Percentiles rank a stretch among this genome's conserved stretches.
These are phyloP conservation scores for Centruroides sculpturatus DNA, from an alignment of 1,140 invertebrate species.

Conservation along the genomic window DNA sequence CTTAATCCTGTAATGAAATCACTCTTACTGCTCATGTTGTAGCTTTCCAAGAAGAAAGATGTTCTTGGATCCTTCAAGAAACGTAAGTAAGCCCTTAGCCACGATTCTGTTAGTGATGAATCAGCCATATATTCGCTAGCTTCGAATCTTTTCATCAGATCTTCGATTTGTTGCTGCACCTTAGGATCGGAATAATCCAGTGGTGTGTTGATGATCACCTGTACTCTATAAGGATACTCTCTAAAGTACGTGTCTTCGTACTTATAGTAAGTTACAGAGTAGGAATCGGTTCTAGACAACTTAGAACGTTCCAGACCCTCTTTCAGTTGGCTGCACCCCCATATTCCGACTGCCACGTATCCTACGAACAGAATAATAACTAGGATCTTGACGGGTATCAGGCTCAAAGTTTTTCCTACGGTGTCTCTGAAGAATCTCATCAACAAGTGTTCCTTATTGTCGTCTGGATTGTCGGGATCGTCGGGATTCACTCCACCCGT, in stretches of 20 bases:
- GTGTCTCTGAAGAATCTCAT: constrained; percentile 79
- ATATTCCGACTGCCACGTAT: constrained; percentile 69
- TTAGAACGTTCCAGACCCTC: constrained; percentile 76
- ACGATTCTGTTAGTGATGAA: constrained; percentile 72
- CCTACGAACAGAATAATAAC: constrained; percentile 60
- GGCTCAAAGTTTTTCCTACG: constrained; percentile 57
- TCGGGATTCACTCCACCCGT: constrained; percentile 63
- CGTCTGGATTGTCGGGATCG: constrained; percentile 66
- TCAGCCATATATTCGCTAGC: constrained; percentile 55
- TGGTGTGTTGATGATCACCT: constrained; percentile 66
- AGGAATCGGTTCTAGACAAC: constrained; percentile 70
- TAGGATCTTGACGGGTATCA: constrained; percentile 53
- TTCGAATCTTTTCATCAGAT: constrained; percentile 62
- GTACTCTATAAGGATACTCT: constrained; percentile 77
- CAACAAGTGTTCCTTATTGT: constrained; percentile 67
- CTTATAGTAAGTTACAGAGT: constrained; percentile 76
- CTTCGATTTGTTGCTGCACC: constrained; percentile 61
- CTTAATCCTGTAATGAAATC: constrained; percentile 58
- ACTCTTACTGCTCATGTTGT: constrained; percentile 55
- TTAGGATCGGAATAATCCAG: constrained; percentile 68
- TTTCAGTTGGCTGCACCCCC: constrained; percentile 70
- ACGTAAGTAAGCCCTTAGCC: constrained; percentile 66
- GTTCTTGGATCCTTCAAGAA: constrained; percentile 59
- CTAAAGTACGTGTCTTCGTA: constrained; percentile 73
- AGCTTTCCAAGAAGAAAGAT: constrained; percentile 40